Evolutionary conservation across 1,140 invertebrate species (phyloP).

Genomic region (Euura saliciscinereae): DNA sequence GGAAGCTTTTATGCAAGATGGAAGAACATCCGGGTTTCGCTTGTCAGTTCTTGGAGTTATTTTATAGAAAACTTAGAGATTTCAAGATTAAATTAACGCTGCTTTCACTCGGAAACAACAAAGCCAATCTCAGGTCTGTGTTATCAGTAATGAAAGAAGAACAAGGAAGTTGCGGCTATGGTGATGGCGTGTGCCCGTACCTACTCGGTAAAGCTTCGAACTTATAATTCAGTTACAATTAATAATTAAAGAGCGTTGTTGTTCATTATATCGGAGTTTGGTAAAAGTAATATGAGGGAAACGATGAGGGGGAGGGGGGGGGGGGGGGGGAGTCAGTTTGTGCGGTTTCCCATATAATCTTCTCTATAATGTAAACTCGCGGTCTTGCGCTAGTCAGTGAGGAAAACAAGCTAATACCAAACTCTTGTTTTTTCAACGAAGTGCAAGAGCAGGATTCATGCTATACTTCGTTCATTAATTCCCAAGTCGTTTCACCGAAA

Average conservation of each 20-base stretch:
- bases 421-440: too few relatives aligned
- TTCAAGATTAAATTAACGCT: too few relatives aligned
- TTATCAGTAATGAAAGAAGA: background rate
- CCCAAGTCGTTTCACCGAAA: too few relatives aligned
- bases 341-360: constrained; percentile 52
- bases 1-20: too few relatives aligned
- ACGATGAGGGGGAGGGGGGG: constrained; percentile 38
- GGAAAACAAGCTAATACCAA: too few relatives aligned
- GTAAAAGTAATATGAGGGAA: constrained; percentile 38
- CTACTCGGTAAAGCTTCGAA: constrained; percentile 29
- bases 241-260: constrained; percentile 53
- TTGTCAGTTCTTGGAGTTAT: too few relatives aligned
- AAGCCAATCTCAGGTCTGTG: background rate
- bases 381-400: constrained; percentile 22
- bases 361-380: constrained; percentile 44
- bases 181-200: constrained; percentile 36
- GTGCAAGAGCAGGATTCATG: too few relatives aligned
- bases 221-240: constrained; percentile 29
- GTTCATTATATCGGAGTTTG: constrained; percentile 53
- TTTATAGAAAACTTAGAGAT: too few relatives aligned
- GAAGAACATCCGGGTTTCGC: too few relatives aligned
- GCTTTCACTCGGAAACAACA: background rate
- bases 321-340: constrained; percentile 40
- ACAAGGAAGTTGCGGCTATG: constrained; percentile 26
- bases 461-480: too few relatives aligned